Evolutionary conservation across 2,888 invertebrate species (phyloP).

Genomic region (Cephus runcator): DNA sequence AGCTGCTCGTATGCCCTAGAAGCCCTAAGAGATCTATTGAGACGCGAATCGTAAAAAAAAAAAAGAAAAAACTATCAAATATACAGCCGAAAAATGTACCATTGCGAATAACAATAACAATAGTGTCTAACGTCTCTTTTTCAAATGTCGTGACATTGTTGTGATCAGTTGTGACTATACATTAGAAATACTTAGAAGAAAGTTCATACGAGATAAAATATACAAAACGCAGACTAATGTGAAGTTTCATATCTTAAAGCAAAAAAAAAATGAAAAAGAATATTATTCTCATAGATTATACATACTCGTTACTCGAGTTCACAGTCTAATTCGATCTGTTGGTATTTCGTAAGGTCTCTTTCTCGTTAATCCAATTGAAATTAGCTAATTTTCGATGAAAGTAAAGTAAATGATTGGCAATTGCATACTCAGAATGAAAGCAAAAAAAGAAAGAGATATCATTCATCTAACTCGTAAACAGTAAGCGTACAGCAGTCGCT

Average conservation of each 20-base stretch:
- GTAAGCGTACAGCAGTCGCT: slow-evolving; percentile 4
- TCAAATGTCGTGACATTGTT: not conserved
- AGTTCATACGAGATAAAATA: not conserved
- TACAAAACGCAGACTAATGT: not conserved
- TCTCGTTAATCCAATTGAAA: no score
- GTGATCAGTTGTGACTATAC: not conserved
- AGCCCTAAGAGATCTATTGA: slow-evolving; percentile 42
- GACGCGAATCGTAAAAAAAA: slow-evolving; percentile 8
- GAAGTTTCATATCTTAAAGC: not conserved
- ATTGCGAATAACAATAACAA: not conserved
- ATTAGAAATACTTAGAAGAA: not conserved
- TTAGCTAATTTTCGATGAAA: no score
- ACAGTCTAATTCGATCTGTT: no score
- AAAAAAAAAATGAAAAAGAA: not conserved
- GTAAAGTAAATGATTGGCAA: not conserved
- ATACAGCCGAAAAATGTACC: not conserved
- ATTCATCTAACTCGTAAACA: not conserved
- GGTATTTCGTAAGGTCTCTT: no score
- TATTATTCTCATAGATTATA: no score
- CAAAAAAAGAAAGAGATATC: not conserved
- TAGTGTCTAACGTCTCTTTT: not conserved
- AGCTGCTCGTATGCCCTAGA: slow-evolving; percentile 63
- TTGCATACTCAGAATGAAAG: not conserved
- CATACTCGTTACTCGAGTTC: no score
- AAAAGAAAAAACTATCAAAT: not conserved